phyloP scores from a whole-genome alignment of 2,797 vertebrate species.

The Hemitrygon akajei region DNA sequence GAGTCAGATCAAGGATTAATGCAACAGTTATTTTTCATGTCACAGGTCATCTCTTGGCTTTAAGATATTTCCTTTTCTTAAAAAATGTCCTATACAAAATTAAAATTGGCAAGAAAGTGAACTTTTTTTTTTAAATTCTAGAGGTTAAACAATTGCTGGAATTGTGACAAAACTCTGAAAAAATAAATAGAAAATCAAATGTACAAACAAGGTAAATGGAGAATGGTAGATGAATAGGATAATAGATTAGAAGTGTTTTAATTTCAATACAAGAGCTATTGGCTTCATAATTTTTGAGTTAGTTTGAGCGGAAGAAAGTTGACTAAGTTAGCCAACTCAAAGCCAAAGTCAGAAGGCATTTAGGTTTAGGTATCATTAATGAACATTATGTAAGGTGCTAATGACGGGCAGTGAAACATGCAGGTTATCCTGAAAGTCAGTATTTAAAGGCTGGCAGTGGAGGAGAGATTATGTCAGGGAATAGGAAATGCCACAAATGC shows the following conservation, averaged over 20 bases:
- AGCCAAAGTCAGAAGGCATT: background rate
- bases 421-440: background rate
- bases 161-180: background rate
- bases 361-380: background rate
- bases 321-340: background rate
- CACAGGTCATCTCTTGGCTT: background rate
- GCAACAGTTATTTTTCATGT: background rate
- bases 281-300: background rate
- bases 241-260: background rate
- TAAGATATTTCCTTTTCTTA: background rate
- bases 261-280: background rate
- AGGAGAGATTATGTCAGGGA: background rate
- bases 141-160: background rate
- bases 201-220: background rate
- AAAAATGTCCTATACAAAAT: background rate
- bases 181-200: background rate
- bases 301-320: background rate
- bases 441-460: background rate
- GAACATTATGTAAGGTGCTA: background rate
- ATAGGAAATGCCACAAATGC: background rate
- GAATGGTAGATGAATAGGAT: background rate
- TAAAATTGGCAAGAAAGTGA: background rate
- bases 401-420: background rate
- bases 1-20: constrained; percentile 23
- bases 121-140: background rate